phyloP scores from a whole-genome alignment of 2,113 vertebrate genomes.

The Melospiza melodia region DNA sequence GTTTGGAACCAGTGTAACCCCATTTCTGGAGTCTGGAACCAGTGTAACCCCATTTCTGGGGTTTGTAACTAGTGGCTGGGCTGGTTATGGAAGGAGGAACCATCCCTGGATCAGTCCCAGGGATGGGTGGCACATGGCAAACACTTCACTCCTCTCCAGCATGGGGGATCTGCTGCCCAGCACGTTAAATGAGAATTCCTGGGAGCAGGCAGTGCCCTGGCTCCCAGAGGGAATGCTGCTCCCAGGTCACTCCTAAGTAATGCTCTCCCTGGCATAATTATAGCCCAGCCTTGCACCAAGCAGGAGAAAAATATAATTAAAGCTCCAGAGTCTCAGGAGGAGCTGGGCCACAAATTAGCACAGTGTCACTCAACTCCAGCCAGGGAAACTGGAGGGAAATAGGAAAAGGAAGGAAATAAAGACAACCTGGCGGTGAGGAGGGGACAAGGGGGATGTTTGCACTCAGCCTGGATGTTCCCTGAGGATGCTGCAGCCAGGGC shows the following conservation, averaged over 20 bases:
- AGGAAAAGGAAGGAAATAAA: background rate
- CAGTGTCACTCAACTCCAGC: background rate
- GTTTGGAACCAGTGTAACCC: background rate
- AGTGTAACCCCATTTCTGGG: too few species aligned
- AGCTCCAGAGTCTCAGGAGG: conserved; percentile 26
- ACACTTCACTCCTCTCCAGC: background rate
- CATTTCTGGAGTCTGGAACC: too few species aligned
- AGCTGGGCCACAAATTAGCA: background rate
- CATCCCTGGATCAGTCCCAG: background rate
- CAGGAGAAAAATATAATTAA: conserved; percentile 55
- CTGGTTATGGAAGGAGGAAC: background rate
- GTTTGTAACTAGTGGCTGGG: background rate
- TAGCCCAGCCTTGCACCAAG: background rate
- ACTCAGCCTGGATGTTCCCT: background rate
- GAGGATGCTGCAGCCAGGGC: background rate
- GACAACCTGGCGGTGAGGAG: background rate
- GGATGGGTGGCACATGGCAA: background rate
- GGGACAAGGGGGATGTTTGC: background rate
- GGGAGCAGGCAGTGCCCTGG: background rate
- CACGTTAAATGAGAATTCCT: background rate
- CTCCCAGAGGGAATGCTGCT: background rate
- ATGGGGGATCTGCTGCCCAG: background rate
- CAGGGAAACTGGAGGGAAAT: background rate
- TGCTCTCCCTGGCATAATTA: conserved; percentile 30
- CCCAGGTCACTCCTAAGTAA: conserved; percentile 52